Evolutionary conservation across 2,888 invertebrate genomes (phyloP).

Genomic region (Acanthopleura granulata): DNA sequence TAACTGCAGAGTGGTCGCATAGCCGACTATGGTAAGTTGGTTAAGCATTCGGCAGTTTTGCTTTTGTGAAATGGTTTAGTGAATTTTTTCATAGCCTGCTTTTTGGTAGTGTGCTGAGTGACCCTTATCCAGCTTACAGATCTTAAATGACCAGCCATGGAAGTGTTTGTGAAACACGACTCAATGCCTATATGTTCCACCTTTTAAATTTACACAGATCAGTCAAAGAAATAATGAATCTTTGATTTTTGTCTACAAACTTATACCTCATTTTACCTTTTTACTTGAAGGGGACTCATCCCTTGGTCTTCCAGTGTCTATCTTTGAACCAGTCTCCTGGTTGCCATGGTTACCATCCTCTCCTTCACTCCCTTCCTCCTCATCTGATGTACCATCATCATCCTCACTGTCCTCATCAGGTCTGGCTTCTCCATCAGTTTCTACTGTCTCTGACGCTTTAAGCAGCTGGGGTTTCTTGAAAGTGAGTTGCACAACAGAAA

Average conservation of each 20-base stretch:
- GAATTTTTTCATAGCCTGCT: too few relatives aligned
- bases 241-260: neutral
- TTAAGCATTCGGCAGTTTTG: too few relatives aligned
- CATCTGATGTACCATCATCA: conserved; percentile 68
- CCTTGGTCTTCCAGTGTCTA: conserved; percentile 60
- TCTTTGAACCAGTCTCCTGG: conserved; percentile 25
- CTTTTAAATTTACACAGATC: neutral
- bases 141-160: too few relatives aligned
- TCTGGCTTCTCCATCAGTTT: conserved; percentile 14
- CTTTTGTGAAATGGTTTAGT: too few relatives aligned
- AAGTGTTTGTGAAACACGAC: too few relatives aligned
- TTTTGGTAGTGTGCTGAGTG: too few relatives aligned
- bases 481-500: neutral
- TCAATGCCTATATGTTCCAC: too few relatives aligned
- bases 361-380: conserved; percentile 24
- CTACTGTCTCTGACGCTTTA: neutral
- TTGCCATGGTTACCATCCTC: conserved; percentile 1
- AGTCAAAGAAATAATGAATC: neutral
- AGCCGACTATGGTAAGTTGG: too few relatives aligned
- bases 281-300: conserved; percentile 72
- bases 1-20: too few relatives aligned
- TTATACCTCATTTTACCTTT: conserved; percentile 46
- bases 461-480: neutral
- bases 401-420: conserved; percentile 58
- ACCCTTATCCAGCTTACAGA: too few relatives aligned